Conservation (phyloP, 2,888 invertebrate species). For the Mycalesis mineus region DNA sequence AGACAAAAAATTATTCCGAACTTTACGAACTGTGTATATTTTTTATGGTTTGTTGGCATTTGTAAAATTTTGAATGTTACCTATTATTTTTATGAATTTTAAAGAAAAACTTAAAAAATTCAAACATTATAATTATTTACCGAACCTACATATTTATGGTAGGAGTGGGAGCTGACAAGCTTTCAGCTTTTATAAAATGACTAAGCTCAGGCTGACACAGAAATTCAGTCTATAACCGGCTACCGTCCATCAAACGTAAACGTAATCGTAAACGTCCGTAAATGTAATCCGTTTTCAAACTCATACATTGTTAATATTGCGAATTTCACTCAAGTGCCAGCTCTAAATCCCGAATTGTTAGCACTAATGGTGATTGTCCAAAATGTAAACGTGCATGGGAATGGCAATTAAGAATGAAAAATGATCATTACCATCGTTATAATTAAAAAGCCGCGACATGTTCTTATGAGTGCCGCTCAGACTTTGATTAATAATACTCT, state of each 20-base stretch:
- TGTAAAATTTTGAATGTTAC: not conserved
- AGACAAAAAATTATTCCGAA: not conserved
- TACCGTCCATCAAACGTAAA: too few relatives aligned
- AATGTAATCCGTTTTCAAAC: too few relatives aligned
- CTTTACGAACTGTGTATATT: not conserved
- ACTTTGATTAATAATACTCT: constrained; percentile 70
- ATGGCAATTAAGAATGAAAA: constrained; percentile 75
- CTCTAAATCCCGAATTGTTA: constrained; percentile 43
- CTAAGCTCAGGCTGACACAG: too few relatives aligned
- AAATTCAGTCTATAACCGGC: too few relatives aligned
- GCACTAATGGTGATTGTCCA: constrained; percentile 66
- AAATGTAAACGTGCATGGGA: constrained; percentile 56
- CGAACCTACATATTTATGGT: too few relatives aligned
- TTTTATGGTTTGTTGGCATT: not conserved
- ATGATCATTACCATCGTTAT: constrained; percentile 68
- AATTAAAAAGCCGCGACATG: constrained; percentile 71
- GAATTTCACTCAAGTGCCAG: not conserved
- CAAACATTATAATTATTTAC: too few relatives aligned
- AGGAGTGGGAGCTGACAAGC: too few relatives aligned
- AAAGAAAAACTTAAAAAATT: too few relatives aligned
- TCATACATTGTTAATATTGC: too few relatives aligned
- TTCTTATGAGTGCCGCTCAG: constrained; percentile 50
- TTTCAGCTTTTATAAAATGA: too few relatives aligned
- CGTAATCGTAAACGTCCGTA: too few relatives aligned
- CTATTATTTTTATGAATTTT: too few relatives aligned